Conservation (phyloP, 2,797 vertebrate genomes). For the Presbytis comata region DNA sequence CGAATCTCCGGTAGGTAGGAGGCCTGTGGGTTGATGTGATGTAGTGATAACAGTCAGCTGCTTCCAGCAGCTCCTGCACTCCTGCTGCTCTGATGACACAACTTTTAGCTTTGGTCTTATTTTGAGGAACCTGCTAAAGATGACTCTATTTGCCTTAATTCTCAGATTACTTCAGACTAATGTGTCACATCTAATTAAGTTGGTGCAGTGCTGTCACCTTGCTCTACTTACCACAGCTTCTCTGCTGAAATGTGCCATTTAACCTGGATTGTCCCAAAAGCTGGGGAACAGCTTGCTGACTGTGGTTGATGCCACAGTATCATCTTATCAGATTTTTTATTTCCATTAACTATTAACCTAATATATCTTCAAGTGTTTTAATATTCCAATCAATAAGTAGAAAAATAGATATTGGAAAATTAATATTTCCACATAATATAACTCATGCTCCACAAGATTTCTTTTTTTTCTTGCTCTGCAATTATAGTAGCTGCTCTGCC, state of each 20-base stretch:
- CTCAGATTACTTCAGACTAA: not conserved
- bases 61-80: not conserved
- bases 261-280: not conserved
- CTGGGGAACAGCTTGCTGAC: not conserved
- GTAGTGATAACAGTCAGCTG: not conserved
- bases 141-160: not conserved
- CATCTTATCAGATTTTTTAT: not conserved
- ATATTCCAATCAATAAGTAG: not conserved
- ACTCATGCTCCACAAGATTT: not conserved
- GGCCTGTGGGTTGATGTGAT: rapidly evolving
- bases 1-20: not conserved
- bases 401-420: not conserved
- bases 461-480: not conserved
- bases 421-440: not conserved
- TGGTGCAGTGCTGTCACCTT: not conserved
- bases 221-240: not conserved
- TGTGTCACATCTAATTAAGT: not conserved
- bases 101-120: not conserved
- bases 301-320: not conserved
- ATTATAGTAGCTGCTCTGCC: not conserved
- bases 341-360: conserved; percentile 30
- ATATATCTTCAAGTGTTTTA: conserved; percentile 8
- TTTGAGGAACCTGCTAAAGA: conserved; percentile 2
- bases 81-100: not conserved
- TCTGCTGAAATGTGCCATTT: not conserved